phyloP scores from a whole-genome alignment of 1,140 invertebrate genomes.

The Muscidifurax raptorellus region DNA sequence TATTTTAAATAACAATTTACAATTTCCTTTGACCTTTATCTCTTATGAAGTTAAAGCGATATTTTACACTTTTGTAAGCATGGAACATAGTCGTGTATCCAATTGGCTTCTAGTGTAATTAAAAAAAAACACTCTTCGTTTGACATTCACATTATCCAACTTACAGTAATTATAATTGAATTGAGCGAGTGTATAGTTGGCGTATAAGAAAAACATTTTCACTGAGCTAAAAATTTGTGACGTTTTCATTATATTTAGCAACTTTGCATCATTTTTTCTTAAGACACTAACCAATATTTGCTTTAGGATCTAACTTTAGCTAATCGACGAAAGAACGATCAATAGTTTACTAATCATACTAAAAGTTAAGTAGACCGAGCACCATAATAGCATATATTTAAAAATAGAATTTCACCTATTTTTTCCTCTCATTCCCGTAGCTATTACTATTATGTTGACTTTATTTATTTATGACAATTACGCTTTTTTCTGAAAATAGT shows the following conservation, averaged over 20 bases:
- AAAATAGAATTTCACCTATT: not conserved
- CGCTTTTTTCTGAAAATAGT: not conserved
- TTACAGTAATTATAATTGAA: not conserved
- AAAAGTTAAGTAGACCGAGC: not conserved
- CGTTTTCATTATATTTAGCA: not conserved
- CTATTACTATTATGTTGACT: not conserved
- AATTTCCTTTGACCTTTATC: not conserved
- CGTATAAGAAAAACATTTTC: not conserved
- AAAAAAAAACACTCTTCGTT: not conserved
- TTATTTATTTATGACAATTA: not conserved
- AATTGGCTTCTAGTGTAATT: not conserved
- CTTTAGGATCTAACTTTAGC: not conserved
- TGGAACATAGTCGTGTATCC: not conserved
- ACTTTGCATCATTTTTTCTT: not conserved
- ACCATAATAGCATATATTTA: not conserved
- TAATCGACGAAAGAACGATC: not conserved
- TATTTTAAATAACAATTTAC: conserved; percentile 36
- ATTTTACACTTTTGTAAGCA: conserved; percentile 9
- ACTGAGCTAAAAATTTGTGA: not conserved
- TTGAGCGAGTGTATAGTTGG: not conserved
- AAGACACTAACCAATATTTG: not conserved
- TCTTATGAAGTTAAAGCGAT: conserved; percentile 1
- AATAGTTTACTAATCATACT: not conserved
- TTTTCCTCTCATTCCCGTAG: too few relatives aligned
- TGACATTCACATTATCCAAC: not conserved